Conservation (phyloP, 2,888 invertebrate genomes). For the Lochmaea crataegi region DNA sequence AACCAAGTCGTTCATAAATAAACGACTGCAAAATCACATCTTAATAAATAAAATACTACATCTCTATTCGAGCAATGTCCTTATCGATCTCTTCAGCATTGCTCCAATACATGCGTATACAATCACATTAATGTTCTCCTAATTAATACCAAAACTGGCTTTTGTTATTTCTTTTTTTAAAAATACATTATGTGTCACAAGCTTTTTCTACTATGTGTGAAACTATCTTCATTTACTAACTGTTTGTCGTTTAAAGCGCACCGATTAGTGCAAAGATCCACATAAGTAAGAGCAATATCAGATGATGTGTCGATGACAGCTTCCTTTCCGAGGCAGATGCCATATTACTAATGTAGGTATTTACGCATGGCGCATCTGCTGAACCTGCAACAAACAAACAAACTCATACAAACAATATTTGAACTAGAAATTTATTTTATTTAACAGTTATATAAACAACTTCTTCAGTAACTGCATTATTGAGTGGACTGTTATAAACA, state of each 20-base stretch:
- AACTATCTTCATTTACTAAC: constrained; percentile 31
- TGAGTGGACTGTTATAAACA: too few relatives aligned
- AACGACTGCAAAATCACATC: background rate
- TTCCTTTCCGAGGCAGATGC: constrained; percentile 49
- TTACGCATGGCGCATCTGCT: constrained; percentile 61
- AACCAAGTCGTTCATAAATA: constrained; percentile 5
- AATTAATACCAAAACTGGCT: constrained; percentile 16
- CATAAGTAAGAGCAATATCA: constrained; percentile 36
- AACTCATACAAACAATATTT: constrained; percentile 2
- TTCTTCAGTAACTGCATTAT: too few relatives aligned
- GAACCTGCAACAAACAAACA: constrained; percentile 57
- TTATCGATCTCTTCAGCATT: constrained; percentile 1
- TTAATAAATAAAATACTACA: constrained; percentile 11
- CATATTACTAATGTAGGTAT: constrained; percentile 59
- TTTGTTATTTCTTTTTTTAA: constrained; percentile 39
- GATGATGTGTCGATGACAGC: constrained; percentile 23
- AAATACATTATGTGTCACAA: constrained; percentile 47
- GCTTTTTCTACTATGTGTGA: constrained; percentile 48
- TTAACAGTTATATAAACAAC: too few relatives aligned
- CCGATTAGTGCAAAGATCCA: constrained; percentile 47
- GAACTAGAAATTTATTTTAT: background rate
- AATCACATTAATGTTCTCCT: constrained; percentile 29
- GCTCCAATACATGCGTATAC: constrained; percentile 34
- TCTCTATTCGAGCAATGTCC: constrained; percentile 23
- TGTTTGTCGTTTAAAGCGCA: constrained; percentile 50